Percentiles rank a stretch among this genome's conserved stretches.
Conservation (phyloP, 1,140 invertebrate genomes). For the Musca vetustissima region DNA sequence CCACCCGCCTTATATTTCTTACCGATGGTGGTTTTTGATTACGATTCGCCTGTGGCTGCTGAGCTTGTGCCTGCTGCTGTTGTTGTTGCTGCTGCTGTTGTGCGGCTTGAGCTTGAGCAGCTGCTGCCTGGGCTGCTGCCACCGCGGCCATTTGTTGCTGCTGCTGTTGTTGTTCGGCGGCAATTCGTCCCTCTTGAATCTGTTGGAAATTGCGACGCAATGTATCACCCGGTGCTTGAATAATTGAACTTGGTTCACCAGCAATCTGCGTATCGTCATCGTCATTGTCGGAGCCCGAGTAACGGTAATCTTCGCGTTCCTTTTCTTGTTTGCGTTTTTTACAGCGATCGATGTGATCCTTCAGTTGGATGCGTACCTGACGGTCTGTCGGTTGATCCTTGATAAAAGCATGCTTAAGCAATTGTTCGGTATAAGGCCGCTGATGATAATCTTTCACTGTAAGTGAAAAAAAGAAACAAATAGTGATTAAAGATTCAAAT, state of each 20-base stretch:
- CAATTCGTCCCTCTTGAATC: slow-evolving; percentile 85
- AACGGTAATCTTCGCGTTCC: slow-evolving; percentile 80
- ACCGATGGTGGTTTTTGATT: slow-evolving; percentile 55
- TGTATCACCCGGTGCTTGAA: slow-evolving; percentile 88
- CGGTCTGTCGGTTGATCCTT: slow-evolving; percentile 95
- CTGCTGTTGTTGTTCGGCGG: slow-evolving; percentile 54
- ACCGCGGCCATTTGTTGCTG: slow-evolving; percentile 42
- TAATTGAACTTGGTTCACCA: slow-evolving; percentile 86
- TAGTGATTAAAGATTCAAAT: no score
- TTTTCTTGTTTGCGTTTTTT: slow-evolving; percentile 93
- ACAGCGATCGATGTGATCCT: slow-evolving; percentile 98
- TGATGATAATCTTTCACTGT: slow-evolving; percentile 98
- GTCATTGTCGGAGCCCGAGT: slow-evolving; percentile 86
- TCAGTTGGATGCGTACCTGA: slow-evolving; percentile 96
- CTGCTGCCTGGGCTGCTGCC: slow-evolving; percentile 54
- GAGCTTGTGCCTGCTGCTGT: slow-evolving; percentile 58
- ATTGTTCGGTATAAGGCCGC: slow-evolving; percentile 95
- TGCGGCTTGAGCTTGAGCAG: slow-evolving; percentile 55
- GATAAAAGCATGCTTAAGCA: slow-evolving; percentile 97
- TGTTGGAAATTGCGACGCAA: slow-evolving; percentile 95
- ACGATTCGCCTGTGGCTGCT: slow-evolving; percentile 53
- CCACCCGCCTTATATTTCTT: neutral
- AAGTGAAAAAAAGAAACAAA: slow-evolving; percentile 52
- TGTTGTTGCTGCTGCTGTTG: slow-evolving; percentile 40
- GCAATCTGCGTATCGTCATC: slow-evolving; percentile 83